Conservation (phyloP, 2,797 vertebrate species). For the Sebastes ruberrimus region DNA sequence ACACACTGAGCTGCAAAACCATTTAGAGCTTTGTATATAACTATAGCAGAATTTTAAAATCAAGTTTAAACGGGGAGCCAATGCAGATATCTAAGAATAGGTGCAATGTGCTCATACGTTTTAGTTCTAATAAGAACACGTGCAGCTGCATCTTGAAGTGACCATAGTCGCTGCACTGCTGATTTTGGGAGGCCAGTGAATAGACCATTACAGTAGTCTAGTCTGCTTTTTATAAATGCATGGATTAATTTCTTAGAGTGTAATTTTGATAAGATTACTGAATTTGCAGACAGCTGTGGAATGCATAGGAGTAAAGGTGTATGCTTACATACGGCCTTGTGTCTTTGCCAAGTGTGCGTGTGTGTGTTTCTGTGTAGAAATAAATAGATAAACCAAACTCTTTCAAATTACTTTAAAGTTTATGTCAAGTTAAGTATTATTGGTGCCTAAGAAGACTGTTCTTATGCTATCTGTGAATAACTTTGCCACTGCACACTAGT, state of each 20-base stretch:
- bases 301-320: neutral
- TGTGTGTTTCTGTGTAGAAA: neutral
- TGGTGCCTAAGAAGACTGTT: neutral
- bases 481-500: neutral
- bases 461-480: neutral
- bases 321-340: neutral
- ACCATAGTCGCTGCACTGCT: neutral
- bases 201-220: neutral
- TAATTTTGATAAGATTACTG: neutral
- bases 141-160: neutral
- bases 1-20: too few relatives aligned
- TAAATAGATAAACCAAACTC: neutral
- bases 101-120: neutral
- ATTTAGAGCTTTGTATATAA: too few relatives aligned
- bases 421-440: neutral
- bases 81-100: neutral
- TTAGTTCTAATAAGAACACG: neutral
- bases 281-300: neutral
- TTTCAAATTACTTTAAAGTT: neutral
- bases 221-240: neutral
- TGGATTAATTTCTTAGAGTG: neutral
- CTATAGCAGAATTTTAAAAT: too few relatives aligned
- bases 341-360: neutral
- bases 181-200: neutral
- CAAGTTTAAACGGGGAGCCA: neutral